These are phyloP conservation scores for Pelvicachromis taeniatus DNA, from an alignment of 2,113 vertebrate genomes.

Conservation along the genomic window DNA sequence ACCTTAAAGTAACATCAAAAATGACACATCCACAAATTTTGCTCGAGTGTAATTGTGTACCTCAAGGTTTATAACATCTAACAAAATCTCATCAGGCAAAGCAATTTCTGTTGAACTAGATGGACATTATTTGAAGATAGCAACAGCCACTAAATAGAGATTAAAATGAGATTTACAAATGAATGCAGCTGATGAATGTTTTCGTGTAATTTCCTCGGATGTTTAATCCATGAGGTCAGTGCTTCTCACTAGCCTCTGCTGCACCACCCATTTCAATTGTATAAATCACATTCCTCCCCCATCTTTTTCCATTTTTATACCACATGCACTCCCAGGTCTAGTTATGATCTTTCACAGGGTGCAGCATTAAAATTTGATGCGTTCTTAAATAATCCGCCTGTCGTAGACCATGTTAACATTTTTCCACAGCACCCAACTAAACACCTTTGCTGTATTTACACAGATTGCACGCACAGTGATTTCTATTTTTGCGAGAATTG, in stretches of 20 bases:
- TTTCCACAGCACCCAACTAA: conserved; percentile 7
- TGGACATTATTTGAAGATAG: conserved; percentile 51
- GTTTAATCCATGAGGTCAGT: conserved; percentile 54
- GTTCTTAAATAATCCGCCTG: not conserved
- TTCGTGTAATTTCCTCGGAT: conserved; percentile 32
- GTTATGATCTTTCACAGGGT: conserved; percentile 7
- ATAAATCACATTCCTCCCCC: conserved; percentile 23
- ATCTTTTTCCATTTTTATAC: not conserved
- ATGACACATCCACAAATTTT: conserved; percentile 47
- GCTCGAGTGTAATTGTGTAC: conserved; percentile 1
- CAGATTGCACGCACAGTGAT: not conserved
- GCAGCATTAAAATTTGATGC: not conserved
- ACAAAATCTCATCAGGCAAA: conserved; percentile 47
- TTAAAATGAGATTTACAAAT: conserved; percentile 62
- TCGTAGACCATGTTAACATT: not conserved
- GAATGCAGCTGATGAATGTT: conserved; percentile 44
- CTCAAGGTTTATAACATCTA: conserved; percentile 56
- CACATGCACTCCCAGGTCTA: not conserved
- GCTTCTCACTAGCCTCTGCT: not conserved
- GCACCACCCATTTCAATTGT: conserved; percentile 13
- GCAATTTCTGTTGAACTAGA: conserved; percentile 45
- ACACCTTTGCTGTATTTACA: conserved; percentile 6
- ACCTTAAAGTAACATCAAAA: conserved; percentile 49
- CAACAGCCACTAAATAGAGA: conserved; percentile 52
- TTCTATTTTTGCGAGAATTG: conserved; percentile 41